Conservation (phyloP, 2,113 vertebrate genomes). For the Isurus oxyrinchus region DNA sequence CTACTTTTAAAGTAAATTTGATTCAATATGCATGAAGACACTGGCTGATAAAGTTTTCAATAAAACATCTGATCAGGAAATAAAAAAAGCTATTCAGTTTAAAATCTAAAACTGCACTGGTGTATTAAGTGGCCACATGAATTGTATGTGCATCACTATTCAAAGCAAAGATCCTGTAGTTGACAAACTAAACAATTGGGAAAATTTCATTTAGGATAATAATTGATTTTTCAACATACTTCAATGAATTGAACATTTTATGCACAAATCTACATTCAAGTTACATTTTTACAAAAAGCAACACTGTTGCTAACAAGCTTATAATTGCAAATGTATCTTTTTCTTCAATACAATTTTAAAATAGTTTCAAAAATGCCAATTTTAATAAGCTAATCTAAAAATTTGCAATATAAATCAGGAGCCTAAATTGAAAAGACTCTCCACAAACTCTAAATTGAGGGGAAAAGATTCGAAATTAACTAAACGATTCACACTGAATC, state of each 20-base stretch:
- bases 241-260: not conserved
- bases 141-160: not conserved
- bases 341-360: not conserved
- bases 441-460: not conserved
- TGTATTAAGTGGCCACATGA: not conserved
- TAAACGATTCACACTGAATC: not conserved
- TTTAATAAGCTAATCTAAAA: not conserved
- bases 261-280: not conserved
- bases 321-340: not conserved
- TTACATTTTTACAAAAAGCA: not conserved
- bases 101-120: not conserved
- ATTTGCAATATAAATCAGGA: not conserved
- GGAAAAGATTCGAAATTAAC: not conserved
- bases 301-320: not conserved
- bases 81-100: not conserved
- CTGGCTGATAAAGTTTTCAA: not conserved
- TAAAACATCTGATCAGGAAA: not conserved
- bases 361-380: not conserved
- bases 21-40: not conserved
- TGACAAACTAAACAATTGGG: not conserved
- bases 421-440: not conserved
- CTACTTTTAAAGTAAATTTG: not conserved
- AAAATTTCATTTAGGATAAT: not conserved
- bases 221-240: not conserved
- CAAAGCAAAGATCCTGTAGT: not conserved